Base-by-base conservation (phyloP, 2,888 invertebrate genomes). In the Megaustenia siamemsis region DNA sequence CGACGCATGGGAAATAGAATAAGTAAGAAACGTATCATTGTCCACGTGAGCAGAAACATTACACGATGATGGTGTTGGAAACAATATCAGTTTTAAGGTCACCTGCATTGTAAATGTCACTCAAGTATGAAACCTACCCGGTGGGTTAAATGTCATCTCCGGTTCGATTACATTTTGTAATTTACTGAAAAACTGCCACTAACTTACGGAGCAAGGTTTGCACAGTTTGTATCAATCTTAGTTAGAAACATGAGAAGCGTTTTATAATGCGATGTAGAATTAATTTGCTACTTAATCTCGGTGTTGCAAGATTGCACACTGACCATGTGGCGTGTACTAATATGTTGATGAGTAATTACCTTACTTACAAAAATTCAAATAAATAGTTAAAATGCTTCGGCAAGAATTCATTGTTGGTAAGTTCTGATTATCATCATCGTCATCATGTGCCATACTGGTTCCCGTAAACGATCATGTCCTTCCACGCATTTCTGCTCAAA, bases 241-340 rank as follows among this genome's bases (percentile, higher is more conserved):
- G 43, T 12, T 8, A 1, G 24, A 45, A 3, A 71, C 45, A 71
- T 1, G 71, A 71, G 71, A 15, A 24, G 15, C 10, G 43, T n/a
- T 43, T n/a, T 71, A 43, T 71, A 71, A 71, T 71, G 10, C 43
- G n/a, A 5, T 40, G 43, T n/a, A 43, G n/a, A 71, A 43, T n/a
- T 71, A 28, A 71, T 71, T 71, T 40, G 24, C 71, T 71, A 43
- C 71, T 43, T 43, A 43, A 5, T 18, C 1, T 32, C 28, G n/a
- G 12, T 35, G 71, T 43, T n/a, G 40, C 40, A 71, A 8, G 24
- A 45, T 71, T 71, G 4, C n/a, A n/a, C n/a, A n/a, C n/a, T n/a
- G n/a, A n/a, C n/a, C n/a, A n/a, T n/a, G n/a, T n/a, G n/a, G n/a
- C n/a, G n/a, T n/a, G n/a, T n/a, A 71, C 28, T 6, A 3, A 6